Conservation (phyloP, 2,888 invertebrate genomes). For the Pristionchus fissidentatus region DNA sequence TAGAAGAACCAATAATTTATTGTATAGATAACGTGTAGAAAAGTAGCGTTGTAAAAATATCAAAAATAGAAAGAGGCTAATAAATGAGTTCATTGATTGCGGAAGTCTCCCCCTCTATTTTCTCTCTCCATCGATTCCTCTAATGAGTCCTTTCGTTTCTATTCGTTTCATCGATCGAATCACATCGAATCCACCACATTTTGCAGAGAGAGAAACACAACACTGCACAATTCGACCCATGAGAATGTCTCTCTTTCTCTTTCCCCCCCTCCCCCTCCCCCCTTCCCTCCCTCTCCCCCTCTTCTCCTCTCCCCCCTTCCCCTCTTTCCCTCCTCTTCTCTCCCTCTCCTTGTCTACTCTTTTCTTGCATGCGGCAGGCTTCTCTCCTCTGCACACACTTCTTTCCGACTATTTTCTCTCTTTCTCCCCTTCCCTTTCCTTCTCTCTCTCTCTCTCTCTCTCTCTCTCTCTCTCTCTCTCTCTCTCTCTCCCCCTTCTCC, state of each 20-base stretch:
- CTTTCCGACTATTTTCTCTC: too few species aligned
- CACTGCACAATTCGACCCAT: conserved; percentile 1
- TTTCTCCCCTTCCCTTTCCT: too few species aligned
- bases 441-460: too few species aligned
- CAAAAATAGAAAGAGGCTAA: neutral
- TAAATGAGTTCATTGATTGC: conserved; percentile 1
- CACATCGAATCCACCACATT: conserved; percentile 28
- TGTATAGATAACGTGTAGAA: conserved; percentile 23
- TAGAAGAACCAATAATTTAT: conserved; percentile 38
- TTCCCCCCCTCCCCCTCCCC: neutral
- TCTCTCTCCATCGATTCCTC: neutral
- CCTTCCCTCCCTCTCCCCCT: neutral
- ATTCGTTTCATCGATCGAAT: conserved; percentile 32
- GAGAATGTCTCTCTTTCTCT: neutral
- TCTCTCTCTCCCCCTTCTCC: conserved; percentile 16
- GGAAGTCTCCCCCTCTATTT: neutral
- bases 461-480: too few species aligned
- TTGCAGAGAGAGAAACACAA: conserved; percentile 28
- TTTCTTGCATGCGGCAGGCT: conserved; percentile 45
- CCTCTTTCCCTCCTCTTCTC: neutral
- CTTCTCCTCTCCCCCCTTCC: too few species aligned
- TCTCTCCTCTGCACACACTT: conserved; percentile 32
- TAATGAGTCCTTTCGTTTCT: too few species aligned
- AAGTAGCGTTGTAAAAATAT: conserved; percentile 22
- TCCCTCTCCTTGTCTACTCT: conserved; percentile 18